phyloP scores from a whole-genome alignment of 37 sponge, comb jelly and placozoan genomes.

The Tethya wilhelma region DNA sequence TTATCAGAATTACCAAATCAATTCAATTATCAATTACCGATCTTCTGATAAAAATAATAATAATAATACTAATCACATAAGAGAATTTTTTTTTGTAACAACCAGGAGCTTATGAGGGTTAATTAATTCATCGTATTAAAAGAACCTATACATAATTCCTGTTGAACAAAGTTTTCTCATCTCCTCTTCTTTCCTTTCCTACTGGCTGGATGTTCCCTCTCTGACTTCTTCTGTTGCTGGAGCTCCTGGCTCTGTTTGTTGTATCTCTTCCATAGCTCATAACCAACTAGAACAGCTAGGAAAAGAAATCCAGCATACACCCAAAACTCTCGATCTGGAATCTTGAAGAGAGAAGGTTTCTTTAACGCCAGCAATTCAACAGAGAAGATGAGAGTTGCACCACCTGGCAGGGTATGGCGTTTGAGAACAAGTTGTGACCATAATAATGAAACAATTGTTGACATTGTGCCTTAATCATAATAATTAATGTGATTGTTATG shows the following conservation, averaged over 20 bases:
- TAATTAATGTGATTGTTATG: too few species aligned
- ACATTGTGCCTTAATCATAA: too few species aligned
- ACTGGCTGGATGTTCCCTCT: not conserved
- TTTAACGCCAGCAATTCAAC: constrained; percentile 46
- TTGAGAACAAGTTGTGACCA: too few species aligned
- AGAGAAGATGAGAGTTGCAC: constrained; percentile 62
- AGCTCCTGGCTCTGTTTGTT: constrained; percentile 10
- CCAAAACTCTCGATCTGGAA: constrained; percentile 5
- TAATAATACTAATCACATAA: too few species aligned
- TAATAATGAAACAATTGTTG: too few species aligned
- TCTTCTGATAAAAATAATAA: not conserved
- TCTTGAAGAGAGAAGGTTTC: constrained; percentile 12
- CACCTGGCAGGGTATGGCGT: too few species aligned
- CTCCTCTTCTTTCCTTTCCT: constrained; percentile 17
- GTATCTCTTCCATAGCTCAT: constrained; percentile 47
- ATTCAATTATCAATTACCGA: not conserved
- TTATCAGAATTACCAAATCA: not conserved
- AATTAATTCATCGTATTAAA: too few species aligned
- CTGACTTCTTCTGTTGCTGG: not conserved
- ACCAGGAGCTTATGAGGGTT: too few species aligned
- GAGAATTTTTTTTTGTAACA: too few species aligned
- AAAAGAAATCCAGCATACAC: constrained; percentile 1
- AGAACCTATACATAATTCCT: too few species aligned
- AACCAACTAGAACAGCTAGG: constrained; percentile 12
- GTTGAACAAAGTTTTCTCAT: not conserved